Evolutionary conservation across 1,140 invertebrate genomes (phyloP), one percentile per base, ranked within the genome.

Genomic region (Coelopa frigida): DNA sequence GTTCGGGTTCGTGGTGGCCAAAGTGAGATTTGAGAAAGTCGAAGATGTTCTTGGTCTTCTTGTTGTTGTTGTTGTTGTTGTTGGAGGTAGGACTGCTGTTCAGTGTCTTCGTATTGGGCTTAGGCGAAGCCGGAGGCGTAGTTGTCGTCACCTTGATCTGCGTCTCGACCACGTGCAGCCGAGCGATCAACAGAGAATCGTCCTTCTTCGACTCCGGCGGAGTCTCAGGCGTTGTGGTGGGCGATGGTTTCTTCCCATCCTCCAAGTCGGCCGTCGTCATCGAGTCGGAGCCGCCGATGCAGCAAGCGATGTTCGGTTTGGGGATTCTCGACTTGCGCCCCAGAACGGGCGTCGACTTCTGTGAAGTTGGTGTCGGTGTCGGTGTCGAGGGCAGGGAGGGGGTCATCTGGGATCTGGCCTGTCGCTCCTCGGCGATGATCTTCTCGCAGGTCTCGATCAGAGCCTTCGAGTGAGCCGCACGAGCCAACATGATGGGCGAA

Each of bases 11-110:
- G 18, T 61, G 59, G 15, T 62, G 50, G 20, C 62, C 62, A 6
- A 68, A 68, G 45, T 68, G 68, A 8, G 58, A 54, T 36, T 59
- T 59, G 20, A 68, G 38, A 38, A 68, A 68, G 42, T 68, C 65
- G 6, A 68, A 68, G 35, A 68, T 68, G 39, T 68, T 68, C 44
- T 68, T 68, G 1, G 61, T 54, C 37, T 68, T 68, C 48, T 67
- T 64, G 5, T 57, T 51, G 35, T 60, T 37, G 7, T 39, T 43
- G 38, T 20, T 11, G 31, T 24, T 7, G 51, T 26, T 8, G 46
- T 43, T 44, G 44, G 37, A 21, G 12, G 39, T 4, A n/a, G 29
- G 3, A 14, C 5, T 32, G 21, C 10, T 17, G n/a, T 20, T 1
- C 2, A n/a, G 18, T 26, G 44, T 5, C 44, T 36, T 52, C 31